Evolutionary conservation across 2,888 invertebrate species (phyloP), one percentile per base, ranked within the genome.

Genomic region (Malthinus flaveolus): DNA sequence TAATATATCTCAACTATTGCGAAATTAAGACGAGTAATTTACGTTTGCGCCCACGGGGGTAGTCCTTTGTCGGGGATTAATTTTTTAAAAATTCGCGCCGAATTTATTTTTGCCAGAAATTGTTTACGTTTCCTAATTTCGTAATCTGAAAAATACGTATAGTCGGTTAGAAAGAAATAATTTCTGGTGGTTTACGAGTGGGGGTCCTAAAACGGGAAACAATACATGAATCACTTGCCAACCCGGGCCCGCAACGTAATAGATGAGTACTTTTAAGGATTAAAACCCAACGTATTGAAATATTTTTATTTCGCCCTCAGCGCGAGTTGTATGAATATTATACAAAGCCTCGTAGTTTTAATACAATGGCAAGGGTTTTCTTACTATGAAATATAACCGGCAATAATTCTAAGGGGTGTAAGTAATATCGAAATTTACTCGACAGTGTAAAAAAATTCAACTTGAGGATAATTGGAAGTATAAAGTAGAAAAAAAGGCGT

Each of bases 201-300:
- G 71, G 73, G 73, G 72, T 73, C 73, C 72, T 42, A 42, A 73
- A 75, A 73, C 74, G 75, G 75, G 76, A 76, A 78, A 78, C 76
- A 77, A 77, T 77, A 75, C 77, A 78, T 78, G 77, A 77, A 77
- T 78, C 77, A 77, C 76, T 74, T 75, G 54, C 48, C 53, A 54
- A 54, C 54, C 49, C 54, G 50, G 39, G 63, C 67, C 65, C 66
- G 64, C 62, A 64, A 63, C 66, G 73, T 76, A 77, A 77, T 75
- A 74, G 76, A 77, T 78, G 78, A 77, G 74, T 78, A 77, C 78
- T 78, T 75, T 71, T 69, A 61, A 71, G 79, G 79, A 79, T 79
- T 79, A 78, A 77, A 78, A 75, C 74, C 69, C 73, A 75, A 75
- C 77, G 75, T 76, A 77, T 76, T 78, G 78, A 77, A 78, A 78